Base-by-base conservation (phyloP, 2,888 invertebrate species). In the Agonum fuliginosum region DNA sequence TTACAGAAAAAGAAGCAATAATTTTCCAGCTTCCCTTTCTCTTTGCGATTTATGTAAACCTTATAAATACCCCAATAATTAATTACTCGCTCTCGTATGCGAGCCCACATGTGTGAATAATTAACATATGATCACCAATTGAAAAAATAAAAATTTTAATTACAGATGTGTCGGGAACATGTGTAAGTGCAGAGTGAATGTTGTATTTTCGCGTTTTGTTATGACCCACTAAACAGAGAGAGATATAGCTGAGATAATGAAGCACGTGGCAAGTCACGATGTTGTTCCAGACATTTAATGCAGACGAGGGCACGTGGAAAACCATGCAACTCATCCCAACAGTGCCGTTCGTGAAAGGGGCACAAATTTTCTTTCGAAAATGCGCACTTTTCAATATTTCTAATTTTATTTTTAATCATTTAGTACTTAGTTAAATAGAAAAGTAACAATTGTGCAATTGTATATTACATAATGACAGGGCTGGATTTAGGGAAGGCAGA, bases 221-320 rank as follows among this genome's bases (percentile, higher is more conserved):
- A 17, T 62, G n/a, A n/a, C n/a, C n/a, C n/a, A n/a, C n/a, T n/a
- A 54, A 30, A 62, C 27, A 30, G 17, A 30, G 58, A 62, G 17
- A 12, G 30, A 30, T 6, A 14, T 14, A 14, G 30, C 8, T 8
- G 30, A 30, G 10, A 14, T 14, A 14, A 3, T 46, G 14, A 46
- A 46, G 20, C 75, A 75, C 75, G 75, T 67, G 75, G 75, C 67
- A 6, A 37, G 75, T 75, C 75, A 75, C 67, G 67, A 67, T 67
- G 75, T 67, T 20, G 43, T 24, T 67, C 62, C 46, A 46, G 67
- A 67, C 65, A 75, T 75, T 48, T 67, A 46, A 67, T 65, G 46
- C 22, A 34, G 34, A 67, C 30, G 67, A 34, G 51, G 34, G 51
- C 75, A 67, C 75, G 75, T 75, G 75, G 19, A 75, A 37, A 30